Percentiles rank a stretch among this genome's conserved stretches.
These are phyloP conservation scores for Styela plicata DNA, from an alignment of 23 tunicate genomes.

Conservation along the genomic window DNA sequence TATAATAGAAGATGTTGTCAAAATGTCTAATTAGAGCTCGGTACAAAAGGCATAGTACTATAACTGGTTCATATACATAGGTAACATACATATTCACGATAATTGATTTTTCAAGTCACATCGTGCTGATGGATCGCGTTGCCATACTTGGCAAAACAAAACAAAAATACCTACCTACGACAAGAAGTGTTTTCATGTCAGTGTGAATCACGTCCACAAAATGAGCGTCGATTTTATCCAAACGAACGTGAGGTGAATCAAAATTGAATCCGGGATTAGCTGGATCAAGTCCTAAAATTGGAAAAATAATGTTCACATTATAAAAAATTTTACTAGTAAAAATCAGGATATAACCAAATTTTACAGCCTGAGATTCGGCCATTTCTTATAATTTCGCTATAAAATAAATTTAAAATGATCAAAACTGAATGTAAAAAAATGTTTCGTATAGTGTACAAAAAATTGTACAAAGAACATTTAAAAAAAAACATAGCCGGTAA, in stretches of 20 bases:
- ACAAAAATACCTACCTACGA: constrained; percentile 43
- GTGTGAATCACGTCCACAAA: constrained; percentile 93
- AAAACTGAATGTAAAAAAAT: no score
- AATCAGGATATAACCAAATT: neutral
- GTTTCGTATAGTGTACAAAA: no score
- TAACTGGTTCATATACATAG: no score
- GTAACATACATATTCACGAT: no score
- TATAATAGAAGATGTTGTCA: neutral
- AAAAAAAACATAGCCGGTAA: neutral
- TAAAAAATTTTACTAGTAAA: neutral
- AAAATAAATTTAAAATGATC: no score
- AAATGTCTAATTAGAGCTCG: no score
- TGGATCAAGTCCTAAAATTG: constrained; percentile 63
- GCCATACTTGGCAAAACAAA: neutral
- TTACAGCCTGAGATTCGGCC: no score
- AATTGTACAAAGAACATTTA: no score
- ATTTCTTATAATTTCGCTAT: no score
- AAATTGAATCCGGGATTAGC: constrained; percentile 85
- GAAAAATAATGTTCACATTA: neutral
- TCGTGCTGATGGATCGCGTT: no score
- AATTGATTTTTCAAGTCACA: no score
- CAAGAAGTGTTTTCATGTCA: constrained; percentile 65
- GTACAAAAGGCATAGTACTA: no score
- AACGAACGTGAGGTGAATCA: constrained; percentile 61
- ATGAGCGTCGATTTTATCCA: constrained; percentile 74